A percentile compares a stretch with the other conserved stretches of the same genome.
phyloP scores from a whole-genome alignment of 2,888 invertebrate species.

The Nomada fabriciana region DNA sequence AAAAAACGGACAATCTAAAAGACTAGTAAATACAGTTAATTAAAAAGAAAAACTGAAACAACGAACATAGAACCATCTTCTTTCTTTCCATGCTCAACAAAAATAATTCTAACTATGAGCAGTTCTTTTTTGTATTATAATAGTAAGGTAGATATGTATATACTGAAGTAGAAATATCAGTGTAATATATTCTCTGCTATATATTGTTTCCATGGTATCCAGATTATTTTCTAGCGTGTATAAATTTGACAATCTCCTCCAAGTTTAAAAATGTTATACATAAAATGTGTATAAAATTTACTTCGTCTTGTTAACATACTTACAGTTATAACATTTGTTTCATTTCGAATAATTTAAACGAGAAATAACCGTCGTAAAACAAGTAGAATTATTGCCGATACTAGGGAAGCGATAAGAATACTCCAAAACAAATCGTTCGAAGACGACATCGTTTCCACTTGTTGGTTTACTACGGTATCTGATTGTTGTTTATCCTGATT shows the following conservation, averaged over 20 bases:
- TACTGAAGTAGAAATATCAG: constrained; percentile 18
- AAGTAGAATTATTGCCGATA: constrained; percentile 84
- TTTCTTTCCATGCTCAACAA: background rate
- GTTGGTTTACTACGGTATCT: constrained; percentile 79
- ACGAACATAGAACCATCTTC: constrained; percentile 10
- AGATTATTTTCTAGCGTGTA: constrained; percentile 45
- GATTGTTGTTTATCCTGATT: constrained; percentile 77
- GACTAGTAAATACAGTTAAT: constrained; percentile 48
- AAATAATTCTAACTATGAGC: constrained; percentile 13
- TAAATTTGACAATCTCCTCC: constrained; percentile 48
- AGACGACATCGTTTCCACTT: constrained; percentile 79
- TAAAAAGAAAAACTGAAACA: constrained; percentile 16
- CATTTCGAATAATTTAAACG: constrained; percentile 77
- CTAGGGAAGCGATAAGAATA: constrained; percentile 84
- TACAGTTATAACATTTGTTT: constrained; percentile 57
- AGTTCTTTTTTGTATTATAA: constrained; percentile 17
- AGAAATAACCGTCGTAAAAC: constrained; percentile 85
- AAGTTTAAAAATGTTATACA: constrained; percentile 70
- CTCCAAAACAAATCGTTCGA: constrained; percentile 85
- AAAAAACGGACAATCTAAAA: constrained; percentile 24
- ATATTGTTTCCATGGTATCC: constrained; percentile 50
- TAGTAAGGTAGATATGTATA: constrained; percentile 49
- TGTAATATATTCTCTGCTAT: constrained; percentile 46
- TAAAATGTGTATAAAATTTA: constrained; percentile 77
- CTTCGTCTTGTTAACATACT: constrained; percentile 70